A percentile compares a stretch with the other conserved stretches of the same genome.
These are phyloP conservation scores for Drosophila siamana DNA, from an alignment of 2,888 invertebrate genomes.

Conservation along the genomic window DNA sequence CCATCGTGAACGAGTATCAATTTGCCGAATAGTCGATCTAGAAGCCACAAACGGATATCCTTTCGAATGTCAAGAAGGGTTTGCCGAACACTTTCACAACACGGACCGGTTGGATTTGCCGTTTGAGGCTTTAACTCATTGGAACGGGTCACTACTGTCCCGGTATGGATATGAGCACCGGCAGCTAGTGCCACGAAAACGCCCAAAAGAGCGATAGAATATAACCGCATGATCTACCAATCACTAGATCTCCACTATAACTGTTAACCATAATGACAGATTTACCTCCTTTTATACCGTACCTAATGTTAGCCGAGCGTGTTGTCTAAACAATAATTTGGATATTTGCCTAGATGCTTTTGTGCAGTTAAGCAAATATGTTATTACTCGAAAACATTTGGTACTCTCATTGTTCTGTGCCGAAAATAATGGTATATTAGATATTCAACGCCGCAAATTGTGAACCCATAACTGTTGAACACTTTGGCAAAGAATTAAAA, in stretches of 20 bases:
- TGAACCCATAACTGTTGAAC: slow-evolving; percentile 9
- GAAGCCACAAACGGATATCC: slow-evolving; percentile 65
- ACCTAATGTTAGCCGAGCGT: slow-evolving; percentile 5
- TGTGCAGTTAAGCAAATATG: slow-evolving; percentile 63
- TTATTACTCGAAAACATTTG: slow-evolving; percentile 70
- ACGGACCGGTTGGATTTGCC: slow-evolving; percentile 29
- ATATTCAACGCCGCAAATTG: slow-evolving; percentile 12
- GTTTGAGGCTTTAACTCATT: slow-evolving; percentile 32
- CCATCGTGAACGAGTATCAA: slow-evolving; percentile 55
- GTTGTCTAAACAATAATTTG: slow-evolving; percentile 38
- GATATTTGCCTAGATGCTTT: slow-evolving; percentile 67
- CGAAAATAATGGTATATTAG: slow-evolving; percentile 25
- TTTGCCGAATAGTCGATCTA: slow-evolving; percentile 67
- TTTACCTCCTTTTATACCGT: slow-evolving; percentile 62
- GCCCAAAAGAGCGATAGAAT: slow-evolving; percentile 61
- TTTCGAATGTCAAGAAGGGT: slow-evolving; percentile 67
- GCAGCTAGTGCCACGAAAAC: slow-evolving; percentile 47
- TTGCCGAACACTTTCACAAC: slow-evolving; percentile 73
- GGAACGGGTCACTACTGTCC: slow-evolving; percentile 35
- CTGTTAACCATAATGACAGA: slow-evolving; percentile 42
- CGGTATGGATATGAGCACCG: slow-evolving; percentile 50
- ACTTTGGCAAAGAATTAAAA: slow-evolving; percentile 29
- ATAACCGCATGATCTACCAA: slow-evolving; percentile 62
- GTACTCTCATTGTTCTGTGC: slow-evolving; percentile 53
- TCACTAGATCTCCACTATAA: slow-evolving; percentile 38